Percentiles rank a stretch among this genome's conserved stretches.
Evolutionary conservation across 1,140 invertebrate species (phyloP).

Genomic region (Drosophila mayri): DNA sequence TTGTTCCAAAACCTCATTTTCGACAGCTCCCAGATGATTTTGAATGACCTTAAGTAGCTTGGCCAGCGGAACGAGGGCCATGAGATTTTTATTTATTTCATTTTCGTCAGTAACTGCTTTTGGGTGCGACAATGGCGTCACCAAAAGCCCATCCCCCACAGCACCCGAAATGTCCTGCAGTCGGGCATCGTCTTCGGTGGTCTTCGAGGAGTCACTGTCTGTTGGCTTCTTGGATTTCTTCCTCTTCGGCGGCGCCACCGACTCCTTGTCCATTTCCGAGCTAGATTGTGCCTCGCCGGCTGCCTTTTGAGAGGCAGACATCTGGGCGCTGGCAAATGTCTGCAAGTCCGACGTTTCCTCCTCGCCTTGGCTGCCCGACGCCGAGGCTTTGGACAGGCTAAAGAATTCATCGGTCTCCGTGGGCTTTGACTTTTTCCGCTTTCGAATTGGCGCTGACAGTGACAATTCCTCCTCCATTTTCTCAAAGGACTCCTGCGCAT

Average conservation of each 20-base stretch:
- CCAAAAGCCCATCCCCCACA: constrained; percentile 85
- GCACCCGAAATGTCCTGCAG: constrained; percentile 86
- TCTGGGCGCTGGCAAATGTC: constrained; percentile 88
- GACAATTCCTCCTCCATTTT: constrained; percentile 80
- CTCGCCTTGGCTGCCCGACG: constrained; percentile 80
- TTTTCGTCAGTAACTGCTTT: constrained; percentile 65
- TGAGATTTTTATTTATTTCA: constrained; percentile 75
- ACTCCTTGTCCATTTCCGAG: constrained; percentile 67
- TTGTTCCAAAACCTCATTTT: constrained; percentile 87
- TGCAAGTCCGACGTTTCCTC: constrained; percentile 87
- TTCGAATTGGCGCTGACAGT: constrained; percentile 67
- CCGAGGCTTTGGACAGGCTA: constrained; percentile 85
- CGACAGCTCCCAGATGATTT: constrained; percentile 86
- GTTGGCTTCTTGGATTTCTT: constrained; percentile 83
- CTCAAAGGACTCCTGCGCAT: constrained; percentile 63
- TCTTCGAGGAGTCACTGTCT: constrained; percentile 80
- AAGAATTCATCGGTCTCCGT: constrained; percentile 86
- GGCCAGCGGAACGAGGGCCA: constrained; percentile 70
- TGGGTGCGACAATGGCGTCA: constrained; percentile 47
- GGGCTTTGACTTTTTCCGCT: constrained; percentile 76
- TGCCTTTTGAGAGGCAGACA: constrained; percentile 85
- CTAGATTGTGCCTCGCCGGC: constrained; percentile 47
- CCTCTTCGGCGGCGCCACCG: constrained; percentile 75
- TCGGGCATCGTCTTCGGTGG: constrained; percentile 76
- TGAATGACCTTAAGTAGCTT: constrained; percentile 72